These are phyloP conservation scores for Ganaspis sp. DNA, from an alignment of 1,140 invertebrate species.

Conservation along the genomic window DNA sequence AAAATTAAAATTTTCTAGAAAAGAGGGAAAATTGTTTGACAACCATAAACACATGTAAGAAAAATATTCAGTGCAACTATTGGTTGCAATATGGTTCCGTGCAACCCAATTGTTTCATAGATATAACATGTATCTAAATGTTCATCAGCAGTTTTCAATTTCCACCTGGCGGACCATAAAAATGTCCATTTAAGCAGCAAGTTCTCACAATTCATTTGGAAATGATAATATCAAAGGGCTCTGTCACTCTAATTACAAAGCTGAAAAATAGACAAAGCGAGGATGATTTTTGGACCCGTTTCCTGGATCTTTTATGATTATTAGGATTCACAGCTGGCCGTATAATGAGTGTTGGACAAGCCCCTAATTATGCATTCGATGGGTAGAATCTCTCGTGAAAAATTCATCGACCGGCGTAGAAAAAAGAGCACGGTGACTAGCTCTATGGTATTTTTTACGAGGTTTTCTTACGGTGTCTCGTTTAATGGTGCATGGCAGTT, in stretches of 20 bases:
- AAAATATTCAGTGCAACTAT: too few relatives aligned
- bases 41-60: too few relatives aligned
- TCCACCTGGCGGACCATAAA: too few relatives aligned
- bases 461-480: neutral
- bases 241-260: conserved; percentile 6
- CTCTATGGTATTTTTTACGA: neutral
- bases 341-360: neutral
- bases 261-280: neutral
- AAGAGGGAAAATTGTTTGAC: too few relatives aligned
- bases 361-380: conserved; percentile 23
- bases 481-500: conserved; percentile 29
- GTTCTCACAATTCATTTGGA: neutral
- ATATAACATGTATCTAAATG: too few relatives aligned
- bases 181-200: too few relatives aligned
- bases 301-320: neutral
- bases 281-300: neutral
- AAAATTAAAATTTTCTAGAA: too few relatives aligned
- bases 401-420: conserved; percentile 24
- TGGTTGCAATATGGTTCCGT: too few relatives aligned
- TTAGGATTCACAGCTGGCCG: conserved; percentile 10
- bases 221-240: conserved; percentile 6
- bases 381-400: conserved; percentile 16
- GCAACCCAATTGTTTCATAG: too few relatives aligned
- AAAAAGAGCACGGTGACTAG: neutral
- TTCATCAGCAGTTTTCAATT: too few relatives aligned